A percentile compares a stretch with the other conserved stretches of the same genome.
Conservation (phyloP, 2,888 invertebrate genomes). For the Sympetrum striolatum region DNA sequence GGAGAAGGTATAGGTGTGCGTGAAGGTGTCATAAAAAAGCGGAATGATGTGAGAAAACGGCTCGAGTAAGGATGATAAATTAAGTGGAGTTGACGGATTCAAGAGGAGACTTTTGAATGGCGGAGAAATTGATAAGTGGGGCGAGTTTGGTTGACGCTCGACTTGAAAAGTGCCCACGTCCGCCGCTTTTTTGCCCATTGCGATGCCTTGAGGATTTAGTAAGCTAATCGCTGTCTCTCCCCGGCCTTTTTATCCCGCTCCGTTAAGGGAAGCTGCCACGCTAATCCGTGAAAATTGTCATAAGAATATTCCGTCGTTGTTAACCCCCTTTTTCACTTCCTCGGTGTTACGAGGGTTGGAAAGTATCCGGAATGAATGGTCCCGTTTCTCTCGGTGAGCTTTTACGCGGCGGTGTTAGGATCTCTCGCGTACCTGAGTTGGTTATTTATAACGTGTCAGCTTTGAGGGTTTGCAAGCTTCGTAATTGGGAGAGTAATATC, state of each 20-base stretch:
- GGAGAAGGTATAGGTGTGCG: not conserved
- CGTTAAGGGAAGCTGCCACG: not conserved
- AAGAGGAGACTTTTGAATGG: not conserved
- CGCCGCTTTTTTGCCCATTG: not conserved
- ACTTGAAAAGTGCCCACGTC: not conserved
- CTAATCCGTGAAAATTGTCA: conserved; percentile 9
- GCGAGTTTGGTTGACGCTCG: not conserved
- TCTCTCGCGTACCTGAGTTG: not conserved
- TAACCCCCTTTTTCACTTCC: not conserved
- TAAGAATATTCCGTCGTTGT: not conserved
- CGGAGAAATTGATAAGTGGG: conserved; percentile 17
- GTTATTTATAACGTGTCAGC: not conserved
- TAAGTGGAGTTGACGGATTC: conserved; percentile 23
- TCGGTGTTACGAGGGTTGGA: not conserved
- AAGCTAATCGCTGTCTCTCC: not conserved
- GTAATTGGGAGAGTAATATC: not conserved
- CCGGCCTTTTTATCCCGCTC: not conserved
- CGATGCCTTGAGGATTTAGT: not conserved
- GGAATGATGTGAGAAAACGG: not conserved
- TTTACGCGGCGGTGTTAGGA: not conserved
- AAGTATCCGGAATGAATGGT: not conserved
- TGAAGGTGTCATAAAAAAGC: not conserved
- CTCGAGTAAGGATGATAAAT: not conserved
- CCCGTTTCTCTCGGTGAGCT: not conserved
- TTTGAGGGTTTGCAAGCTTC: not conserved